These are phyloP conservation scores for Sterrhoptilus dennistouni DNA, from an alignment of 2,113 vertebrate species.

Conservation along the genomic window DNA sequence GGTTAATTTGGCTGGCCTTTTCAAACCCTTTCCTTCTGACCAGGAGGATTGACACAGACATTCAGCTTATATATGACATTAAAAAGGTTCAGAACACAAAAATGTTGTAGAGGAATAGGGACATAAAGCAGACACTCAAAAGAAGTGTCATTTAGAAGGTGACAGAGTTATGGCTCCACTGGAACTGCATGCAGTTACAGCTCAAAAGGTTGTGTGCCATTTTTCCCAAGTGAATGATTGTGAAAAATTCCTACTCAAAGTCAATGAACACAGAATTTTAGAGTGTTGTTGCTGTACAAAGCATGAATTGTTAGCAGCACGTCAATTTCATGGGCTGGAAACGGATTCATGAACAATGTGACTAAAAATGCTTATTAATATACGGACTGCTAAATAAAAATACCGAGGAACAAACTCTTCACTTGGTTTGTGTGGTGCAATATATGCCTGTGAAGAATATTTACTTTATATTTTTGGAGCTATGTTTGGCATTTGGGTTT, in stretches of 20 bases:
- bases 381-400: neutral
- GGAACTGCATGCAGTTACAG: neutral
- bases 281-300: neutral
- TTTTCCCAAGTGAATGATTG: neutral
- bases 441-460: neutral
- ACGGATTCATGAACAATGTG: neutral
- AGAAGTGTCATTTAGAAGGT: neutral
- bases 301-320: neutral
- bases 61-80: neutral
- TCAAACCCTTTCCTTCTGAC: neutral
- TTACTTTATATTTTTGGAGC: neutral
- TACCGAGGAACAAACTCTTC: neutral
- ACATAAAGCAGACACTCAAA: neutral
- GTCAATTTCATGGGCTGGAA: neutral
- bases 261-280: neutral
- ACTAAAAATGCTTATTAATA: neutral
- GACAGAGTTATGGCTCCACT: neutral
- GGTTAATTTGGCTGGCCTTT: neutral
- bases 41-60: neutral
- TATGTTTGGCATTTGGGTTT: neutral
- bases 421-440: neutral
- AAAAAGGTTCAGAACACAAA: neutral
- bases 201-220: neutral
- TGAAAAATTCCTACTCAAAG: neutral
- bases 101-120: neutral